These are phyloP conservation scores for Armadillidium nasatum DNA, from an alignment of 1,140 invertebrate species.

Conservation along the genomic window DNA sequence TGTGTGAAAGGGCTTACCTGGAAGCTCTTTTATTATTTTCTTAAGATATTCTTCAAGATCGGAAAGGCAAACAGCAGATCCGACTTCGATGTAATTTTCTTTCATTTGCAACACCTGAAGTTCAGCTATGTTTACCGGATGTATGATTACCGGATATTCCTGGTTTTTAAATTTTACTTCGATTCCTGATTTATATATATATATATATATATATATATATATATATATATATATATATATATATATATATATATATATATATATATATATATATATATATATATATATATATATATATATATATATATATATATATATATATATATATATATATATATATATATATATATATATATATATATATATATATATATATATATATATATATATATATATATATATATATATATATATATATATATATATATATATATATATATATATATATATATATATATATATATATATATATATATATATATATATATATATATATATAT, in stretches of 20 bases:
- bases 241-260: slow-evolving; percentile 17
- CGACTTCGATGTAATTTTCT: slow-evolving; percentile 10
- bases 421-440: slow-evolving; percentile 3
- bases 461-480: neutral
- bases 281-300: slow-evolving; percentile 17
- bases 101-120: slow-evolving; percentile 21
- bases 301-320: slow-evolving; percentile 9
- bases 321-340: slow-evolving; percentile 11
- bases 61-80: slow-evolving; percentile 30
- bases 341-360: neutral
- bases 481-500: slow-evolving; percentile 17
- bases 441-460: neutral
- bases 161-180: slow-evolving; percentile 31
- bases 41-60: slow-evolving; percentile 17
- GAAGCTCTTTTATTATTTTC: slow-evolving; percentile 1
- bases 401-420: slow-evolving; percentile 10
- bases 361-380: neutral
- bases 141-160: slow-evolving; percentile 23
- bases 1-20: slow-evolving; percentile 1
- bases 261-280: slow-evolving; percentile 18
- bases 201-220: neutral
- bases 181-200: slow-evolving; percentile 20
- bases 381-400: neutral
- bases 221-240: slow-evolving; percentile 18
- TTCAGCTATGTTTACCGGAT: slow-evolving; percentile 17